phyloP scores from a whole-genome alignment of 2,797 vertebrate genomes.

The Ctenopoma kingsleyae region DNA sequence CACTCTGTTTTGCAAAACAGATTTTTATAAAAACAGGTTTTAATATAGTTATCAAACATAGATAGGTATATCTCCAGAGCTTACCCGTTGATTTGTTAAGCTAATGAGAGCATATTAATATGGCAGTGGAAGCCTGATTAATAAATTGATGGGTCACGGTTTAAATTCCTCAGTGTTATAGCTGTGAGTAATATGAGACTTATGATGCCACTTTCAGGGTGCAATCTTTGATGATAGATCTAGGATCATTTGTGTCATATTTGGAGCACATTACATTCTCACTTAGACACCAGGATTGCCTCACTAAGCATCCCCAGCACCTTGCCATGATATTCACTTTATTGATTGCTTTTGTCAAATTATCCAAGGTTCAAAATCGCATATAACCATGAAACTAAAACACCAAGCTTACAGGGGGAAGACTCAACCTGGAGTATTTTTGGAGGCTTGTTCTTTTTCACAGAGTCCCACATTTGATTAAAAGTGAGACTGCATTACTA shows the following conservation, averaged over 20 bases:
- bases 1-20: no score
- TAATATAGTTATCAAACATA: conserved; percentile 19
- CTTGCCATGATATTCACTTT: conserved; percentile 51
- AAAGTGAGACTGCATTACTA: conserved; percentile 72
- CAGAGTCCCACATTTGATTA: conserved; percentile 71
- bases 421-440: conserved; percentile 56
- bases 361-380: conserved; percentile 60
- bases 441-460: conserved; percentile 44
- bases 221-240: conserved; percentile 53
- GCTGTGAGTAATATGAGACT: conserved; percentile 25
- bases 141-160: conserved; percentile 56
- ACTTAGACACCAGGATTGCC: conserved; percentile 41
- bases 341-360: conserved; percentile 60
- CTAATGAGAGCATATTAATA: conserved; percentile 62
- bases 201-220: conserved; percentile 24
- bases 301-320: conserved; percentile 41
- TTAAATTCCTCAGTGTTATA: conserved; percentile 29
- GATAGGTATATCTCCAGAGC: conserved; percentile 32
- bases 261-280: conserved; percentile 41
- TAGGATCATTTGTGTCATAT: conserved; percentile 55
- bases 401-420: conserved; percentile 22
- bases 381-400: conserved; percentile 48
- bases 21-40: conserved; percentile 2
- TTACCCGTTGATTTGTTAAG: conserved; percentile 37
- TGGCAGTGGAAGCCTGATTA: conserved; percentile 48